Base-by-base conservation (phyloP, 2,888 invertebrate genomes). In the Drosophila leonis region DNA sequence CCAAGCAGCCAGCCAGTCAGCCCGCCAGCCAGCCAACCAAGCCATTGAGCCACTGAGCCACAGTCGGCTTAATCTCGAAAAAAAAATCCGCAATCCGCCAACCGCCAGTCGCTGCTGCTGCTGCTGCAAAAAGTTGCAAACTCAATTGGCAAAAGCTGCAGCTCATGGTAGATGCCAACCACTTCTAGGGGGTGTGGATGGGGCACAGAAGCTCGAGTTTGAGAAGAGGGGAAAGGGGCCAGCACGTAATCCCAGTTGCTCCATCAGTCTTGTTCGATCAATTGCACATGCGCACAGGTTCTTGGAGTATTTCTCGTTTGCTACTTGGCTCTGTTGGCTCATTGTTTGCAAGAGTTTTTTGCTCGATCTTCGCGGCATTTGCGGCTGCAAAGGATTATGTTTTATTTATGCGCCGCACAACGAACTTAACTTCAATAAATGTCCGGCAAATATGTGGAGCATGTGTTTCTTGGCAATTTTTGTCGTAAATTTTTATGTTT, bases 341-440 rank as follows among this genome's bases (percentile, higher is more conserved):
- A 84, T 86, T 89, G 82, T 90, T 80, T 72, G 69, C 88, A 65
- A 72, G 62, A 44, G 72, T 29, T 49, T 71, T 41, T 42, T 48
- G 52, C 44, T 15, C 62, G 82, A 75, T 83, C 75, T 52, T 54
- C 39, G 70, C 76, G 72, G 79, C 75, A 76, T 75, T 64, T 33
- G 71, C 71, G 18, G 65, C 74, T 56, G 77, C 63, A 76, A 83
- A 83, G 92, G 92, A 93, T 92, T 93, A 93, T 93, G 93, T 93
- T 93, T 93, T 93, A 93, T 93, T 93, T 93, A 93, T 93, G 93
- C 92, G 90, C 91, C 91, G 82, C 85, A 85, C 89, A 90, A 66
- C 89, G 92, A 93, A 93, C 92, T 93, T 93, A 93, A 92, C 93
- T 93, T 87, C 93, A 93, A 93, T 93, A 93, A 93, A 93, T 92